phyloP scores from a whole-genome alignment of 2,113 vertebrate species.

The Callospermophilus lateralis region DNA sequence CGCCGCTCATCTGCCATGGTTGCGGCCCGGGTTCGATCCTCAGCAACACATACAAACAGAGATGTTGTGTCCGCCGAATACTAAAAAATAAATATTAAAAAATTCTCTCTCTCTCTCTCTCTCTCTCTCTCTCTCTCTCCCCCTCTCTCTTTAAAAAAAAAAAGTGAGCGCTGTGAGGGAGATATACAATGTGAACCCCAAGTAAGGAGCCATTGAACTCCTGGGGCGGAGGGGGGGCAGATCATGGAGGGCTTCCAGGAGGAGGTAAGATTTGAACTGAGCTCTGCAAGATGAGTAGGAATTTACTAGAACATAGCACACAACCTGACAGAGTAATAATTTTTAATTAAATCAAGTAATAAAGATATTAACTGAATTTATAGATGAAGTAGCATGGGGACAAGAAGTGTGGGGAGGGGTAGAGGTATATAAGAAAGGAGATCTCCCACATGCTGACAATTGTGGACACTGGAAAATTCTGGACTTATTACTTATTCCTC shows the following conservation, averaged over 20 bases:
- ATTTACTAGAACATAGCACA: constrained; percentile 2
- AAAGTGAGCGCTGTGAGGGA: too few species aligned
- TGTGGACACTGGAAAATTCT: neutral
- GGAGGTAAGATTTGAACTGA: neutral
- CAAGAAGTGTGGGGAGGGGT: neutral
- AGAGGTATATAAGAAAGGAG: neutral
- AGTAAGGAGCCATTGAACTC: neutral
- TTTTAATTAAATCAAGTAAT: constrained; percentile 32
- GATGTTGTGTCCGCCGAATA: too few species aligned
- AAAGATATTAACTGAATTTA: neutral
- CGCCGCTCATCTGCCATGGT: too few species aligned
- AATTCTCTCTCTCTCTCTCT: too few species aligned
- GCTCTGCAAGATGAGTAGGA: constrained; percentile 19
- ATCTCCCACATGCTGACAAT: neutral
- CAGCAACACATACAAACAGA: too few species aligned
- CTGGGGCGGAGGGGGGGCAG: too few species aligned
- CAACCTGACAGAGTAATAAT: neutral
- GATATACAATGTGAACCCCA: neutral
- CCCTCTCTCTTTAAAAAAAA: too few species aligned
- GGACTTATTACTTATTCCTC: neutral
- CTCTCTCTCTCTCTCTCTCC: too few species aligned
- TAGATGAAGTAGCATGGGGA: neutral
- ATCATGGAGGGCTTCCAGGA: constrained; percentile 33
- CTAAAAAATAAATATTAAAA: too few species aligned
- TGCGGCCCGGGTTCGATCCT: too few species aligned